These are phyloP conservation scores for Philotrypesis tridentata DNA, from an alignment of 1,140 invertebrate species.

Conservation along the genomic window DNA sequence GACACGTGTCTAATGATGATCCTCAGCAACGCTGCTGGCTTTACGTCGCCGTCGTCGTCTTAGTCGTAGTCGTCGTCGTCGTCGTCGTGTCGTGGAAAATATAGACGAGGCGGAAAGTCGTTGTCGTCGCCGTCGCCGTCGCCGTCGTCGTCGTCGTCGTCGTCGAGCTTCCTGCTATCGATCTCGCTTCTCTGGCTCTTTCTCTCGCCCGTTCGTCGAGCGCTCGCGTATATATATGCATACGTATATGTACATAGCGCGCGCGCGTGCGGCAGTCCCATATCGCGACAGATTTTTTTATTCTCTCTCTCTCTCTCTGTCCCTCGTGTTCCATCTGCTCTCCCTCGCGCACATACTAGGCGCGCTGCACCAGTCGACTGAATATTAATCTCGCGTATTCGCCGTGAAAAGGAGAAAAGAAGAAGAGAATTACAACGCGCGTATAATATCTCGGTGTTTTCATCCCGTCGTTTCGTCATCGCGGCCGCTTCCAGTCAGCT, in stretches of 20 bases:
- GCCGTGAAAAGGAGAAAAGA: not conserved
- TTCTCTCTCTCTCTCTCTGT: conserved; percentile 26
- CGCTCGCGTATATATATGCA: not conserved
- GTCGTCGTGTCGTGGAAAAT: not conserved
- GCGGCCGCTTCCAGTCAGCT: not conserved
- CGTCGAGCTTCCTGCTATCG: conserved; percentile 35
- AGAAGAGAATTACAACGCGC: too few relatives aligned
- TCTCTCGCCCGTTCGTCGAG: conserved; percentile 45
- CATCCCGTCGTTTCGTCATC: not conserved
- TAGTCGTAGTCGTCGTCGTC: conserved; percentile 4
- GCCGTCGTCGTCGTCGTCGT: not conserved
- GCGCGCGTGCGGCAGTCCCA: not conserved
- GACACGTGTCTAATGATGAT: conserved; percentile 27
- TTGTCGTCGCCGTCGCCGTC: conserved; percentile 5
- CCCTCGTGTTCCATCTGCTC: conserved; percentile 38
- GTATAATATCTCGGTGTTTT: not conserved
- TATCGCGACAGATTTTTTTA: conserved; percentile 17
- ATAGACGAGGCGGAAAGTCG: conserved; percentile 33
- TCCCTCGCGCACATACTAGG: too few relatives aligned
- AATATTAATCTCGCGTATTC: not conserved
- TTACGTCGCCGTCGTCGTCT: not conserved
- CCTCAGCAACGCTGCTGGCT: not conserved
- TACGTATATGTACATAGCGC: too few relatives aligned
- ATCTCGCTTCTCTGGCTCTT: conserved; percentile 50
- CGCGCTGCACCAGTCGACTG: conserved; percentile 35